A percentile compares a stretch with the other conserved stretches of the same genome.
Conservation (phyloP, 1,140 invertebrate genomes). For the Cepaea nemoralis region DNA sequence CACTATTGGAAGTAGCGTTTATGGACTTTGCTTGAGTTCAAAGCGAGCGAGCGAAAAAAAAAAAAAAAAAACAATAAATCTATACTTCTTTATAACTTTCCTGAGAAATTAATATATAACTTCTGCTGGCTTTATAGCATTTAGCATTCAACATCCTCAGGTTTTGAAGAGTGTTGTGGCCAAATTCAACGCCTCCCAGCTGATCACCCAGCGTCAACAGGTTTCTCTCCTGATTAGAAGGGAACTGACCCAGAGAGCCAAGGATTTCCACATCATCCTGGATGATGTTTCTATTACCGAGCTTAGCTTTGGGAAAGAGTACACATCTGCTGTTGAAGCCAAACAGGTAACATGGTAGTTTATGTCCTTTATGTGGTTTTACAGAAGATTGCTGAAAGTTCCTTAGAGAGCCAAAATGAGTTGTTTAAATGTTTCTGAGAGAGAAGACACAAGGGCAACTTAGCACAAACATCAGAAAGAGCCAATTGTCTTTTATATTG, state of each 20-base stretch:
- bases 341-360: too few relatives aligned
- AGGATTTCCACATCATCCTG: constrained; percentile 98
- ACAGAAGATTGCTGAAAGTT: too few relatives aligned
- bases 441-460: too few relatives aligned
- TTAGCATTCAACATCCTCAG: constrained; percentile 55
- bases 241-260: constrained; percentile 94
- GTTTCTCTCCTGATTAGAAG: constrained; percentile 91
- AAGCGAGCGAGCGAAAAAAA: too few relatives aligned
- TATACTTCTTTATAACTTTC: not conserved
- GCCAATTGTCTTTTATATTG: too few relatives aligned
- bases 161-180: constrained; percentile 97
- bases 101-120: not conserved
- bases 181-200: constrained; percentile 99
- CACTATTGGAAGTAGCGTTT: too few relatives aligned
- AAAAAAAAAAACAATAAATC: not conserved
- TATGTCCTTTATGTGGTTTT: too few relatives aligned
- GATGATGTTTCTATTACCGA: constrained; percentile 99
- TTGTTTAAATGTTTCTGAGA: too few relatives aligned
- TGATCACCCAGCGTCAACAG: constrained; percentile 98
- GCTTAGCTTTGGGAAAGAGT: constrained; percentile 98
- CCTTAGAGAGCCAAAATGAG: too few relatives aligned
- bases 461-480: too few relatives aligned
- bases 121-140: not conserved
- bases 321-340: constrained; percentile 98
- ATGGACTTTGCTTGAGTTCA: too few relatives aligned